Percentiles rank a stretch among this genome's conserved stretches.
These are phyloP conservation scores for Heliopora coerulea DNA, from an alignment of 92 coral and sea anemone genomes.

Conservation along the genomic window DNA sequence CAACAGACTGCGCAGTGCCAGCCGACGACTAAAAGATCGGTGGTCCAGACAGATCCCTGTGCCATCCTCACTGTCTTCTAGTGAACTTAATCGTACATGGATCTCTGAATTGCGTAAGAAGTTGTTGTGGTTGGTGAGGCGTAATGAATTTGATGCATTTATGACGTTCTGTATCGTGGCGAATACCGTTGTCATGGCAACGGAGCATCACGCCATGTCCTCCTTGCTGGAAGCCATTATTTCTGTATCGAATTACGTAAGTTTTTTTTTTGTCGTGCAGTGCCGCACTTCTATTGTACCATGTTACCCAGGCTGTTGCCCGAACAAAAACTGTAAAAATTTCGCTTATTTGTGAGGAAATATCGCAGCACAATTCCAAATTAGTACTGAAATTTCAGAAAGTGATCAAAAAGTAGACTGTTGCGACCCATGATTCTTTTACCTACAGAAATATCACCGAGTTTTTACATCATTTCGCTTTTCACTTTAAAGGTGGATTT, in stretches of 20 bases:
- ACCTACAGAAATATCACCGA: too few relatives aligned
- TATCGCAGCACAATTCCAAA: too few relatives aligned
- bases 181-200: conserved; percentile 85
- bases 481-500: too few relatives aligned
- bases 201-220: conserved; percentile 79
- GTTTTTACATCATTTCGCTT: too few relatives aligned
- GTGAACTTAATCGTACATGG: conserved; percentile 13
- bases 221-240: conserved; percentile 56
- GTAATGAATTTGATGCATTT: conserved; percentile 65
- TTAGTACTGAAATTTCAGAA: too few relatives aligned
- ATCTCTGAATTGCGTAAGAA: conserved; percentile 38
- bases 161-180: conserved; percentile 75
- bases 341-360: too few relatives aligned
- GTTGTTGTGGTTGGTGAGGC: conserved; percentile 46
- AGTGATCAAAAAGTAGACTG: too few relatives aligned
- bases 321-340: too few relatives aligned
- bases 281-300: too few relatives aligned
- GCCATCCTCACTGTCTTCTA: not conserved
- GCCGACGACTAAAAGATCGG: not conserved
- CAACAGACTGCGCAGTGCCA: not conserved
- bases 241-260: conserved; percentile 71
- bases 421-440: too few relatives aligned
- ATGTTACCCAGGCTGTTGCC: too few relatives aligned
- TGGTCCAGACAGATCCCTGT: conserved; percentile 2
- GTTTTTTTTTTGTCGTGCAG: conserved; percentile 31